These are phyloP conservation scores for Epinotia nisella DNA, from an alignment of 2,888 invertebrate genomes.

Conservation along the genomic window DNA sequence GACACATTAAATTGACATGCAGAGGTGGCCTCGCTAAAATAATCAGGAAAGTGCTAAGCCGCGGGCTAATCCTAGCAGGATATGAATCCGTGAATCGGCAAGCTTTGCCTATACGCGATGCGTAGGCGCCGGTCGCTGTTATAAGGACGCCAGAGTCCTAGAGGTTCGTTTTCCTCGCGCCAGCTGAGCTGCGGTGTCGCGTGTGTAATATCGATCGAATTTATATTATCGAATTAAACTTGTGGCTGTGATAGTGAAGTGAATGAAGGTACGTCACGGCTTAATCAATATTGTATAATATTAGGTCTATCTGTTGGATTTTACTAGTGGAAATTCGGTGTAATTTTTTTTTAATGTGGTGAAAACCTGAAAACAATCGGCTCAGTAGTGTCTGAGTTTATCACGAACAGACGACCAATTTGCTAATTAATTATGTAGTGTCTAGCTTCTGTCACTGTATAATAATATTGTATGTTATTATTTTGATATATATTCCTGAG, in stretches of 20 bases:
- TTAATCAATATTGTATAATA: not conserved
- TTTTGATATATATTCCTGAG: no score
- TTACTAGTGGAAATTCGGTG: not conserved
- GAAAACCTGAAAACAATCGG: not conserved
- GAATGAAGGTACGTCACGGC: slow-evolving; percentile 27
- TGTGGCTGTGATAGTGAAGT: slow-evolving; percentile 42
- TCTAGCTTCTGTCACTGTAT: no score
- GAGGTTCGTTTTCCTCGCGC: slow-evolving; percentile 72
- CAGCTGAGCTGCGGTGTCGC: slow-evolving; percentile 66
- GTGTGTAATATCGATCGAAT: slow-evolving; percentile 48
- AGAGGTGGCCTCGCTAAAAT: not conserved
- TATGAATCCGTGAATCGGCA: slow-evolving; percentile 25
- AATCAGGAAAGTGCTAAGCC: not conserved
- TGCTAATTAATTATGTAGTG: no score
- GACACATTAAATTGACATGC: no score
- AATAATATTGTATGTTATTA: no score
- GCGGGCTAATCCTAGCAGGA: slow-evolving; percentile 21
- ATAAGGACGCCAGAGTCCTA: slow-evolving; percentile 67
- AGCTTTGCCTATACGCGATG: slow-evolving; percentile 43
- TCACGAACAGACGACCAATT: no score
- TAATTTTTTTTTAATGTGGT: not conserved
- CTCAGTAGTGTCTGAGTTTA: not conserved
- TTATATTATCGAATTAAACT: slow-evolving; percentile 1
- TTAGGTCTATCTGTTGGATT: not conserved
- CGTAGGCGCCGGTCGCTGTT: slow-evolving; percentile 71